A percentile compares a stretch with the other conserved stretches of the same genome.
Evolutionary conservation across 2,113 vertebrate genomes (phyloP).

Genomic region (Rhodinocichla rosea): DNA sequence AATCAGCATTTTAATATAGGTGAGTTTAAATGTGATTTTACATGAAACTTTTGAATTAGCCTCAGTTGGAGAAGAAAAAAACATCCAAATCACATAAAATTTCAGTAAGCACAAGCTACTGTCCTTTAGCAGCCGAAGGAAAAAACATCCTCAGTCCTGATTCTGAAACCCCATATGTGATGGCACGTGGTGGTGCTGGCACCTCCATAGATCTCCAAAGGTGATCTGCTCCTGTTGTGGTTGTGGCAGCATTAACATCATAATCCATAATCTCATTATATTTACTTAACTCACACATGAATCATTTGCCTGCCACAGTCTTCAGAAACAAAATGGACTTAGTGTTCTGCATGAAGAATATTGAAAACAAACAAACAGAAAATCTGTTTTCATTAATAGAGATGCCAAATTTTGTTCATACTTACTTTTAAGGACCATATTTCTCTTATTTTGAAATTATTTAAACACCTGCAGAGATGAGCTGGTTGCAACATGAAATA

Average conservation of each 20-base stretch:
- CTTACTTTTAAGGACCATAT: neutral
- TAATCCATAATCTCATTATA: neutral
- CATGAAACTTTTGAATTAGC: neutral
- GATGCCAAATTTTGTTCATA: neutral
- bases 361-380: neutral
- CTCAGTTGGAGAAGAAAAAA: neutral
- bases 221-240: neutral
- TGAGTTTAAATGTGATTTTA: neutral
- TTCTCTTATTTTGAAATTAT: neutral
- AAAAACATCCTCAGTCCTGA: fast-evolving
- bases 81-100: neutral
- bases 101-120: neutral
- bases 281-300: neutral
- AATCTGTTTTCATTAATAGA: neutral
- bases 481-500: neutral
- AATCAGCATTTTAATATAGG: fast-evolving
- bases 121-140: neutral
- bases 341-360: neutral
- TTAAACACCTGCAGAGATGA: conserved; percentile 6
- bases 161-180: neutral
- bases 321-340: neutral
- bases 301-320: neutral
- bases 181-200: neutral
- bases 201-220: neutral
- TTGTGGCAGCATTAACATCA: neutral